These are phyloP conservation scores for Clarias gariepinus DNA, from an alignment of 2,113 vertebrate genomes.

Conservation along the genomic window DNA sequence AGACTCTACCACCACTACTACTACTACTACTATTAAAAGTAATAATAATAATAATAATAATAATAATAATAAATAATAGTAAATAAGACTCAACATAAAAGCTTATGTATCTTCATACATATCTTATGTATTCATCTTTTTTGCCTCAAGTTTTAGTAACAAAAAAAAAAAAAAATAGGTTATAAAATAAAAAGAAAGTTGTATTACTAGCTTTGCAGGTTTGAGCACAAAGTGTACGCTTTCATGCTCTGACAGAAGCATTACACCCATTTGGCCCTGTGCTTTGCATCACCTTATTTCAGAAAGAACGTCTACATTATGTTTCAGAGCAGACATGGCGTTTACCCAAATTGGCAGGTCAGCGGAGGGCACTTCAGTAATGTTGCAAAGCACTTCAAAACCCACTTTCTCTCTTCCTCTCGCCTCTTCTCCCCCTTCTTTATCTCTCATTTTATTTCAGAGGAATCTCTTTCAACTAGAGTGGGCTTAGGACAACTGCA, in stretches of 20 bases:
- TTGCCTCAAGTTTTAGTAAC: conserved; percentile 1
- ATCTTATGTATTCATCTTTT: not conserved
- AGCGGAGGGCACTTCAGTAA: conserved; percentile 62
- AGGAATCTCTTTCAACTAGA: conserved; percentile 78
- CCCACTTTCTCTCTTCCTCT: conserved; percentile 52
- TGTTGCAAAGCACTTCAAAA: conserved; percentile 69
- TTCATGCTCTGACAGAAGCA: conserved; percentile 21
- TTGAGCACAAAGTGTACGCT: not conserved
- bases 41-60: not conserved
- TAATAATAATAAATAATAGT: not conserved
- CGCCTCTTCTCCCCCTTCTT: conserved; percentile 48
- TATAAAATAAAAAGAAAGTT: conserved; percentile 6
- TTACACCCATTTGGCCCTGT: conserved; percentile 43
- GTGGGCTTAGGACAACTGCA: conserved; percentile 68
- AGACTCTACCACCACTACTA: not conserved
- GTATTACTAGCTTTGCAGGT: conserved; percentile 2
- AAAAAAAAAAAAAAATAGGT: not conserved
- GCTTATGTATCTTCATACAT: not conserved
- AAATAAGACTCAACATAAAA: not conserved
- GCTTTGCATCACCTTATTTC: conserved; percentile 41
- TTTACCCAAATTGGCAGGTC: conserved; percentile 61
- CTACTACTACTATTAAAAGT: not conserved
- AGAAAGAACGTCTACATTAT: conserved; percentile 25
- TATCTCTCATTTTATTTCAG: conserved; percentile 61
- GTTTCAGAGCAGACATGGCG: conserved; percentile 48